Evolutionary conservation across 2,113 vertebrate genomes (phyloP).

Genomic region (Bubalus kerabau): DNA sequence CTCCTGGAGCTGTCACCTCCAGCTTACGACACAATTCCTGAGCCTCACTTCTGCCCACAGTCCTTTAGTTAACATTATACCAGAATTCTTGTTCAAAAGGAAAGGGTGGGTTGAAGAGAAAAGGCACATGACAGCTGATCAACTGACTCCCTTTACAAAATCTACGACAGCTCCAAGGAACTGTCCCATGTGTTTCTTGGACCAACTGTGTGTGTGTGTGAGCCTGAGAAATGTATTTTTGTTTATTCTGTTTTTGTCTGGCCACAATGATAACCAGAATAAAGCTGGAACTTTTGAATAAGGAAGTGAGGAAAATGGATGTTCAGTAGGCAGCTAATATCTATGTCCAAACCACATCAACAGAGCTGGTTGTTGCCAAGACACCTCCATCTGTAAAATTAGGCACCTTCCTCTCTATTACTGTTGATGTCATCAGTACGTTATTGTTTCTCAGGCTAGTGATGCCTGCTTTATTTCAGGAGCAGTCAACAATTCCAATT

Average conservation of each 20-base stretch:
- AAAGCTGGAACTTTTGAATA: not conserved
- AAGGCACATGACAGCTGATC: not conserved
- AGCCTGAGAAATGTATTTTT: not conserved
- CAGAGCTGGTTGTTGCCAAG: not conserved
- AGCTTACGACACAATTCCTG: not conserved
- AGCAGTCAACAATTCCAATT: not conserved
- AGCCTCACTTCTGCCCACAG: not conserved
- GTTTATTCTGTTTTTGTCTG: not conserved
- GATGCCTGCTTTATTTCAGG: not conserved
- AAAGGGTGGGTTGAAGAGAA: not conserved
- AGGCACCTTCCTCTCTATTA: not conserved
- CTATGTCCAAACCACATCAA: not conserved
- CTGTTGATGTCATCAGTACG: not conserved
- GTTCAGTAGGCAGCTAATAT: not conserved
- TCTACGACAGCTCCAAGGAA: not conserved
- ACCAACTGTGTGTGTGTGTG: not conserved
- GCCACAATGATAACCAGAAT: not conserved
- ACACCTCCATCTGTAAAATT: not conserved
- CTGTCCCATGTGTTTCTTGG: not conserved
- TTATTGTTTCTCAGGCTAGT: not conserved
- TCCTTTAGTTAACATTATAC: not conserved
- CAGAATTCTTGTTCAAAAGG: not conserved
- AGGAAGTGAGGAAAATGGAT: not conserved
- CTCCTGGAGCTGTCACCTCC: not conserved
- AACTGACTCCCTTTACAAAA: not conserved